Base-by-base conservation (phyloP, 2,888 invertebrate species). In the Limnephilus lunatus region DNA sequence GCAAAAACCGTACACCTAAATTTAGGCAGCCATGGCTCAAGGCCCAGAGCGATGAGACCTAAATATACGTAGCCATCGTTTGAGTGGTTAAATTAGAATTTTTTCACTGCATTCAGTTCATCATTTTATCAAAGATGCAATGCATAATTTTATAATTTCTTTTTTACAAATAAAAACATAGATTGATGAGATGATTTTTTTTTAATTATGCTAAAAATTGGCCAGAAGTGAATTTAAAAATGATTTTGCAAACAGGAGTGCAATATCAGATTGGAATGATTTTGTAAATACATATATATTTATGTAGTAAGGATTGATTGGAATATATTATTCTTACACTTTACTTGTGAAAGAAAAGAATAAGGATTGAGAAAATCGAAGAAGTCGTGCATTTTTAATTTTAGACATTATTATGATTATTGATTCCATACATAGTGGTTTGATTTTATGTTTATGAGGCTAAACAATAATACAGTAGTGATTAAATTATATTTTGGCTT, bases 151-250 rank as follows among this genome's bases (percentile, higher is more conserved):
- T 68, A 1, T n/a, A n/a, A 7, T 25, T 68, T 25, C 25, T 39
- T 68, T 68, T 25, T 68, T 5, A 68, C 25, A 25, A 25, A 25
- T 25, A 1, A 68, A 68, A 68, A 68, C 68, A 7, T 25, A 25
- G 25, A 68, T 19, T 68, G 19, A 68, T 68, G 25, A 25, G 25
- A 68, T 68, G 68, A 68, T 68, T 68, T 68, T 68, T 7, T 25
- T 68, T 68, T 19, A 19, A 25, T 19, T 53, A 25, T 68, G 68
- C 68, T 83, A 83, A 83, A 39, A 44, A n/a, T 39, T 44, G 86
- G 86, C 30, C 30, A 86, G 86, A 86, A 86, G 48, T 44, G 86
- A 48, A 86, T 86, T 86, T 86, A 86, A 86, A 44, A 14, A 48
- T 15, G 25, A 44, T 48, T 25, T 44, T 83, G 35, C 39, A 14